phyloP scores from a whole-genome alignment of 1,140 invertebrate genomes.

The Drosophila navojoa region DNA sequence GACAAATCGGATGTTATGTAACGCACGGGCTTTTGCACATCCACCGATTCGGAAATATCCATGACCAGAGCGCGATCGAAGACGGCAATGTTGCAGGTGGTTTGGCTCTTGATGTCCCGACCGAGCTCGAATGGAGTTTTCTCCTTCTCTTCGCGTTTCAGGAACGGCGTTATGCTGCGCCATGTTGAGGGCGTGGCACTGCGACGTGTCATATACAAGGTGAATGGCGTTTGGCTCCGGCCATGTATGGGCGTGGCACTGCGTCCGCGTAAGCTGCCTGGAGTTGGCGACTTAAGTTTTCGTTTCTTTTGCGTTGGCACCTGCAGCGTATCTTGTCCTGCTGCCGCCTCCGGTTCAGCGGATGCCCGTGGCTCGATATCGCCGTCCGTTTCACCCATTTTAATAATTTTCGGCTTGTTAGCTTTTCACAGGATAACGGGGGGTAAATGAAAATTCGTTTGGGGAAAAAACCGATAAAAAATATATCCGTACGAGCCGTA shows the following conservation, averaged over 20 bases:
- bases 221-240: constrained; percentile 79
- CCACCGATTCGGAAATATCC: constrained; percentile 80
- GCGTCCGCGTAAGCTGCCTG: constrained; percentile 76
- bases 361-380: constrained; percentile 71
- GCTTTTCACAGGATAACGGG: constrained; percentile 64
- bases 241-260: constrained; percentile 82
- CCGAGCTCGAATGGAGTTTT: constrained; percentile 83
- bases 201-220: constrained; percentile 74
- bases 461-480: constrained; percentile 58
- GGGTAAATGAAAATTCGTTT: constrained; percentile 43
- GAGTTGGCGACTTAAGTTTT: constrained; percentile 82
- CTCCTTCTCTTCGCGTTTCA: constrained; percentile 83
- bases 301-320: constrained; percentile 77
- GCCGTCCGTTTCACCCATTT: constrained; percentile 80
- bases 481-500: constrained; percentile 70
- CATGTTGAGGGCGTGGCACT: constrained; percentile 82
- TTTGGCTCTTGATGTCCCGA: constrained; percentile 71
- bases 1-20: constrained; percentile 83
- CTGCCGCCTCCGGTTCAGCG: constrained; percentile 68
- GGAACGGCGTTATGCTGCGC: constrained; percentile 82
- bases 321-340: constrained; percentile 73
- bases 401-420: constrained; percentile 37
- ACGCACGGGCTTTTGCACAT: constrained; percentile 79
- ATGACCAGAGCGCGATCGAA: constrained; percentile 83
- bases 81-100: constrained; percentile 82